Base-by-base conservation (phyloP, 2,113 vertebrate species). In the Barbus barbus region DNA sequence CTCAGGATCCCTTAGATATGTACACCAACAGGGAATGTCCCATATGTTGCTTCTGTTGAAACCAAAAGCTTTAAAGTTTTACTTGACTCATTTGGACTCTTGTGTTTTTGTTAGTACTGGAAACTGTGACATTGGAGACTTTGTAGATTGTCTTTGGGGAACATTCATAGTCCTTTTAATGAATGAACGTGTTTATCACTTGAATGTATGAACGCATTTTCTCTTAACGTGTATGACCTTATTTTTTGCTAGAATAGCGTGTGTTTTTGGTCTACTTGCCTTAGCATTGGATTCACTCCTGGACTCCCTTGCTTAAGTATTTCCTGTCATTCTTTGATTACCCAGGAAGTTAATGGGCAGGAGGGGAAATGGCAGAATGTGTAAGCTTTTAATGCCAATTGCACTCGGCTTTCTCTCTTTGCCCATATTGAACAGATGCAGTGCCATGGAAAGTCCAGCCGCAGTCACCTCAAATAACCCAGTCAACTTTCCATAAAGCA, bases 261-360 rank as follows among this genome's bases (percentile, higher is more conserved):
- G 2, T 58, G 33, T 58, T 77, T 44, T 77, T 63, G 56, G n/a
- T 24, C 11, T n/a, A 41, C 16, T 11, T 44, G 16, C 14, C 33
- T 46, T 60, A 20, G 36, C 4, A 13, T n/a, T 74, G 53, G 26
- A 36, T 78, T 53, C 41, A 74, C 46, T 76, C 31, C 46, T 67
- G 22, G 33, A 33, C 33, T 33, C 33, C 33, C 4, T 3, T 60
- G 60, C 41, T 81, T 22, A 14, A 51, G 46, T 63, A 65, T 58
- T 75, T 83, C 48, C 58, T 80, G 58, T 85, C 65, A 26, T 78
- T 60, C 65, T 85, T 79, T 73, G 67, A 80, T 85, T 73, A 74
- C 53, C 26, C 14, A 9, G 46, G 51, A 38, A 60, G 53, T 60
- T 44, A 44, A 73, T 38, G 67, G 41, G 51, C 67, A 41, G 38